Evolutionary conservation across 1,140 invertebrate genomes (phyloP), one percentile per base, ranked within the genome.

Genomic region (Carcinoscorpius rotundicauda): DNA sequence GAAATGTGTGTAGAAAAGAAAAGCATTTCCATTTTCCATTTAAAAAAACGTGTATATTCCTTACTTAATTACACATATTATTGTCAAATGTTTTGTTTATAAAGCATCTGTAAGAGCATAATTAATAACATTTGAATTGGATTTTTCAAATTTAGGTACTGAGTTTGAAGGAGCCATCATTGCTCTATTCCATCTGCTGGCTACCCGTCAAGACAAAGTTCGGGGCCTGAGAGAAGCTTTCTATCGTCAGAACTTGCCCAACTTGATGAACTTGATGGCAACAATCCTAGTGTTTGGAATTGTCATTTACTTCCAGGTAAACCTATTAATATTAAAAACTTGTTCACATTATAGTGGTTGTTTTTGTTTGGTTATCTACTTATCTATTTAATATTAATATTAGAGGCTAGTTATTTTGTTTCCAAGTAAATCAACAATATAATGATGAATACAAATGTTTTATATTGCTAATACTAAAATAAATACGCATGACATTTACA

Each of bases 261-360:
- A 99, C 79, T 80, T 99, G 71, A 98, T 99, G 93, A 99, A 99
- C 78, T 82, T 99, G 29, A 79, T 99, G 71, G 96, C 97, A 49
- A 99, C 97, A 4, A 86, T 99, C 60, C 82, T 99, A 66, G 95
- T 99, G 57, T 99, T 99, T 82, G 97, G 93, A 63, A 94, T 99
- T 72, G 97, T 99, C 58, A 99, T 99, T 81, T 99, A 99, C 85
- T 99, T 99, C 90, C 95, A 98, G 84, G 89, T 91, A 80, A 77
- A 72, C 59, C 52, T 55, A 6, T 8, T 8, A 8, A 8, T 55
- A 55, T 55, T 55, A n/a, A n/a, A 8, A 8, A 8, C n/a, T 55
- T 55, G n/a, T 55, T 55, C 6, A n/a, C n/a, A n/a, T 55, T 55
- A 8, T 55, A 8, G 6, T 55, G 3, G 53, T 6, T 55, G 6